Conservation (phyloP, 2,797 vertebrate genomes). For the Tympanoctomys barrerae region DNA sequence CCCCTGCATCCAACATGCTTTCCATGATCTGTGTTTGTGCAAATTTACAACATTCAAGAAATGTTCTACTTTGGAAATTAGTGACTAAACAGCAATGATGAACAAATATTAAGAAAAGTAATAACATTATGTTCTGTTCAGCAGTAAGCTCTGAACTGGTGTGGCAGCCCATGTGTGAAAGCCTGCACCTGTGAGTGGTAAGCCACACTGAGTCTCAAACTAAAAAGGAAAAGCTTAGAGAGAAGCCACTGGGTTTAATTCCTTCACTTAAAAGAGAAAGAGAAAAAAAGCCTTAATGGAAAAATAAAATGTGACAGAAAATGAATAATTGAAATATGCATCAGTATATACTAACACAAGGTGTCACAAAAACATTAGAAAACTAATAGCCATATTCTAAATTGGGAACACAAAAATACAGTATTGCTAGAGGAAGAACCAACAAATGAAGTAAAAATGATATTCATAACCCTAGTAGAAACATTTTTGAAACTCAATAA, state of each 20-base stretch:
- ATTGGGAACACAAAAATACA: not conserved
- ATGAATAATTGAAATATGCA: not conserved
- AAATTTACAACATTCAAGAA: not conserved
- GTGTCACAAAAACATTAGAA: too few relatives aligned
- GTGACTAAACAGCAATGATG: not conserved
- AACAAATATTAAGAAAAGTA: too few relatives aligned
- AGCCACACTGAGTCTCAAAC: too few relatives aligned
- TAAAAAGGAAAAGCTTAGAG: too few relatives aligned
- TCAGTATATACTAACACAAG: not conserved
- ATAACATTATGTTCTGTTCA: too few relatives aligned
- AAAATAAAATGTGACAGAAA: not conserved
- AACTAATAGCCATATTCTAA: too few relatives aligned
- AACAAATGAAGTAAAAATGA: not conserved
- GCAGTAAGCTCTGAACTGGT: too few relatives aligned
- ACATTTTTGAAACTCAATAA: not conserved
- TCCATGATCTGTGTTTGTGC: not conserved
- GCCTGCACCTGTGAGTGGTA: too few relatives aligned
- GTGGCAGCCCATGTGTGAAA: too few relatives aligned
- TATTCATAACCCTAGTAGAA: accelerated
- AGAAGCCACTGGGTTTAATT: not conserved
- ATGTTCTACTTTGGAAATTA: not conserved
- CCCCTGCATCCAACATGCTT: not conserved
- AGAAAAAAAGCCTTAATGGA: not conserved
- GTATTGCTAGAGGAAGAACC: not conserved
- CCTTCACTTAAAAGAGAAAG: not conserved